Evolutionary conservation across 1,140 invertebrate species (phyloP), one percentile per base, ranked within the genome.

Genomic region (Achroia grisella): DNA sequence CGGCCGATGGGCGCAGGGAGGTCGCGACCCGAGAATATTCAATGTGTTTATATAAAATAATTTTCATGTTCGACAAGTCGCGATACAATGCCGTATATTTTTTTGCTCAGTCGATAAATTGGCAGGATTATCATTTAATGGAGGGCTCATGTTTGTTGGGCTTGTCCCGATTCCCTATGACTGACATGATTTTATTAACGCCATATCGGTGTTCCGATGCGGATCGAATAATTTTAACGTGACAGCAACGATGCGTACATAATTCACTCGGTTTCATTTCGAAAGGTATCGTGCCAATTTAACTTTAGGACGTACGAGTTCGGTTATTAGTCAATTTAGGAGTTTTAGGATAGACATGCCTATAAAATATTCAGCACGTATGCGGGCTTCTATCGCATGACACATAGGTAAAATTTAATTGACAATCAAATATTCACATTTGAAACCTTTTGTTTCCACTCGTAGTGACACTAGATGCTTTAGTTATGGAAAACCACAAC

Each of bases 31-130:
- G 62, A 63, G 73, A 79, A 81, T 76, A 84, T 78, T 75, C 67
- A 84, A 84, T 84, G 77, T 73, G 80, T 84, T 84, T 84, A 84
- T 84, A 80, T 84, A 84, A 84, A 84, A 84, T 84, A 78, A 84
- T 84, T 81, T 84, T 84, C 77, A 64, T 84, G 80, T 84, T 78
- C 74, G 70, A 84, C 80, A 84, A 84, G 65, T 80, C 71, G 48
- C 71, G 49, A 72, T 74, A 81, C 77, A 84, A 84, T 80, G 59
- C 48, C 62, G 68, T 69, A 72, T 74, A 78, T 81, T 82, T 84
- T n/a, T 84, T 81, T 84, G 76, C 69, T 70, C 61, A 57, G 65
- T 52, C 79, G 68, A 84, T 84, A 81, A 80, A 84, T 84, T 82
- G 80, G 74, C 62, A 62, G 80, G 77, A 84, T 84, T 84, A 84